Base-by-base conservation (phyloP, 2,888 invertebrate genomes). In the Cheilosia vulpina region DNA sequence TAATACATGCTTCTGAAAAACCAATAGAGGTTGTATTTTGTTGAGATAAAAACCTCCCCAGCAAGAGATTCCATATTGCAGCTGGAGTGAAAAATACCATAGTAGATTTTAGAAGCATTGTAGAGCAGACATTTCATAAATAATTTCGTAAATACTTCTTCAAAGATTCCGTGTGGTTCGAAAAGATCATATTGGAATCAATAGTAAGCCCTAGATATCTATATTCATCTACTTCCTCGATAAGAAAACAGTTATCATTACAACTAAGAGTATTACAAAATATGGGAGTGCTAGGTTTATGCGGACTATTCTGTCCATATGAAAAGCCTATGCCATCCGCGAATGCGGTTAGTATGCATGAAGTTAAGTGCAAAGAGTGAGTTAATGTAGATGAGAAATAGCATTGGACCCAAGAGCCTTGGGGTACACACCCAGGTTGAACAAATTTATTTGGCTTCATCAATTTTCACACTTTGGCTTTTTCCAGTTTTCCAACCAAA, bases 51-150 rank as follows among this genome's bases (percentile, higher is more conserved):
- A 4, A 52, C 19, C 55, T 1, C 31, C 31, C 31, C 31, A 31
- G 9, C 7, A 31, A 31, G 7, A 7, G 9, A 31, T 31, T 9
- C 31, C 9, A 55, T 55, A 55, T 17, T 55, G 55, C 31, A 55
- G 15, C 55, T 34, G 9, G 17, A 55, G 15, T 55, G 34, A 31
- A 55, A 55, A 34, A 58, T 58, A 17, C 17, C 13, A 21, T 58
- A 58, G n/a, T 34, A 34, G 11, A 58, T 58, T 41, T 17, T 58
- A 38, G 9, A 58, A 38, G 19, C 21, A 17, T 58, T 4, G 58
- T 41, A 4, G 34, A 58, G 38, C 41, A 41, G 7, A 58, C 38
- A 15, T 58, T 58, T 31, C 38, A 5, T 11, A 34, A 38, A 58
- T 21, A 58, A 13, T 27, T n/a, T n/a, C 15, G n/a, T n/a, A 57